A percentile compares a stretch with the other conserved stretches of the same genome.
These are phyloP conservation scores for Calypte anna DNA, from an alignment of 2,113 vertebrate species.

Conservation along the genomic window DNA sequence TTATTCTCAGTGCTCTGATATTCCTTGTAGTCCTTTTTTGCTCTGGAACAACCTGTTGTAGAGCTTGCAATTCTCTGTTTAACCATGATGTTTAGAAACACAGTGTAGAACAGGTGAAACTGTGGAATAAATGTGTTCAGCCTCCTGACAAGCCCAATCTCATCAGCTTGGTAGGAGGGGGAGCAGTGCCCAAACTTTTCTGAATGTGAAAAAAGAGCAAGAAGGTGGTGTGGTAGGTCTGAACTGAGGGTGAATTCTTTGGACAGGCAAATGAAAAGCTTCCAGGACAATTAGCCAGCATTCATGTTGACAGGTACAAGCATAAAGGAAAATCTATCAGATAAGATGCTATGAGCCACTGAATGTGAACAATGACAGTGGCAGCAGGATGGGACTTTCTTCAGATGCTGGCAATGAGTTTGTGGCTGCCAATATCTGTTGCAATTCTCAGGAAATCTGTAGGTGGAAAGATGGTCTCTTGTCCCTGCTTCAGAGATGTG, in stretches of 20 bases:
- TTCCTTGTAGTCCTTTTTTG: not conserved
- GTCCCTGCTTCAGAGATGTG: rapidly evolving
- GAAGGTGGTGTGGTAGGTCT: not conserved
- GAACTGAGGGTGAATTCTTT: not conserved
- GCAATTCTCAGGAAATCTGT: not conserved
- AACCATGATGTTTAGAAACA: rapidly evolving
- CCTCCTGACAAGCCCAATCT: not conserved
- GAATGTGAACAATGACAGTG: rapidly evolving
- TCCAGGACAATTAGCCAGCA: not conserved
- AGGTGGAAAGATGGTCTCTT: not conserved
- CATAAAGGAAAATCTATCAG: not conserved
- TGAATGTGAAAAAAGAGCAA: rapidly evolving
- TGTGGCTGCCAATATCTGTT: not conserved
- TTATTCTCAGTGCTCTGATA: not conserved
- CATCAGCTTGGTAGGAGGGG: not conserved
- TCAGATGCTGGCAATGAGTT: not conserved
- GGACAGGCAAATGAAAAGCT: not conserved
- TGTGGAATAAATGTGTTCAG: not conserved
- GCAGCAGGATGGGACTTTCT: not conserved
- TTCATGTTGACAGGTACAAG: not conserved
- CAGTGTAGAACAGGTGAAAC: not conserved
- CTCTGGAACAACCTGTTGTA: rapidly evolving
- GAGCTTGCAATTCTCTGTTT: not conserved
- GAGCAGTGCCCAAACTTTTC: not conserved
- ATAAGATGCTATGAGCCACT: not conserved